Conservation (phyloP, 37 sponge, comb jelly and placozoan genomes). For the Halichondria panicea region DNA sequence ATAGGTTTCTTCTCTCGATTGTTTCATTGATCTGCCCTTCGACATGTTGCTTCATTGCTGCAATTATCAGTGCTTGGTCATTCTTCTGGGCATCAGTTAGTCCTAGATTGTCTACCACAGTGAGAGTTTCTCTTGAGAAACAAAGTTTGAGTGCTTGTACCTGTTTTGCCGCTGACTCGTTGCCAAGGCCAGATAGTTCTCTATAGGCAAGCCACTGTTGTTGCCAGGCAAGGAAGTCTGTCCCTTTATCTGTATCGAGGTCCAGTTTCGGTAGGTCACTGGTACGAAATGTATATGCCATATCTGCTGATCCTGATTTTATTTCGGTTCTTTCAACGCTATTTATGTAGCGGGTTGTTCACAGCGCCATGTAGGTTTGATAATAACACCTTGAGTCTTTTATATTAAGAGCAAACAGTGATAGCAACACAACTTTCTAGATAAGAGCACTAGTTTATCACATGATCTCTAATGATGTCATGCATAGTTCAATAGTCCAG, state of each 20-base stretch:
- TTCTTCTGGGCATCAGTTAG: constrained; percentile 5
- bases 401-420: no score
- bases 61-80: constrained; percentile 27
- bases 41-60: constrained; percentile 17
- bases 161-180: not conserved
- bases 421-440: no score
- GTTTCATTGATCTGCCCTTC: constrained; percentile 18
- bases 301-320: no score
- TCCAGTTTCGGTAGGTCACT: no score
- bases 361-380: constrained; percentile 94
- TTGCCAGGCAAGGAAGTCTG: no score
- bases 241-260: no score
- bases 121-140: constrained; percentile 20
- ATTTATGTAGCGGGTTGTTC: no score
- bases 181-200: constrained; percentile 12
- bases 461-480: no score
- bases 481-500: no score
- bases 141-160: constrained; percentile 35
- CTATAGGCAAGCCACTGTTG: constrained; percentile 14
- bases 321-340: no score
- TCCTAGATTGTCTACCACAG: constrained; percentile 16
- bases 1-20: constrained; percentile 17
- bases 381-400: constrained; percentile 95
- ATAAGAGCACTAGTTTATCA: no score
- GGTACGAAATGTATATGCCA: no score